Percentiles rank a stretch among this genome's conserved stretches.
phyloP scores from a whole-genome alignment of 2,113 vertebrate genomes.

The Serilophus lunatus region DNA sequence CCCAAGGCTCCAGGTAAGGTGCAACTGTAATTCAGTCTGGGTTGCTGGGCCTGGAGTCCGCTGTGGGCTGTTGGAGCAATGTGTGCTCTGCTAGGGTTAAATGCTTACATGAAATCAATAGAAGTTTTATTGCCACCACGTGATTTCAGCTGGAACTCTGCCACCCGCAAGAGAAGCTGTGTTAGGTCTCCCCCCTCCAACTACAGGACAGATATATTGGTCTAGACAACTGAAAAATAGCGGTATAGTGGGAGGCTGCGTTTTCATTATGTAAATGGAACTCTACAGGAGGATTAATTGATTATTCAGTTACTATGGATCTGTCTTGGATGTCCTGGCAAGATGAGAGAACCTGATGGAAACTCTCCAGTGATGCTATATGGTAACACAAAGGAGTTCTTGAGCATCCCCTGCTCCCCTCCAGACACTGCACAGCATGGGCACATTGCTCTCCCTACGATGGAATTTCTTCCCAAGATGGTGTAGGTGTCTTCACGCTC shows the following conservation, averaged over 20 bases:
- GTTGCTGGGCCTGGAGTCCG: not conserved
- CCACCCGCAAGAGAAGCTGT: constrained; percentile 65
- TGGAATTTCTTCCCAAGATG: not conserved
- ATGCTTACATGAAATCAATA: constrained; percentile 59
- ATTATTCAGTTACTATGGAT: constrained; percentile 74
- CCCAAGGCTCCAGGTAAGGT: not conserved
- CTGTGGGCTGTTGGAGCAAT: constrained; percentile 28
- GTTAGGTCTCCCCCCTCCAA: constrained; percentile 60
- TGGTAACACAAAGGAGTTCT: constrained; percentile 25
- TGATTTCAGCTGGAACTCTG: constrained; percentile 68
- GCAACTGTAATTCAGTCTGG: constrained; percentile 33
- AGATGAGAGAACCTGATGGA: constrained; percentile 64
- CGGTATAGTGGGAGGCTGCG: constrained; percentile 60
- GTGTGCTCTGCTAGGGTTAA: constrained; percentile 47
- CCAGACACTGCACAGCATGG: not conserved
- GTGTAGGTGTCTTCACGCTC: not conserved
- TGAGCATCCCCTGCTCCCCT: not conserved
- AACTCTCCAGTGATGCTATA: constrained; percentile 34
- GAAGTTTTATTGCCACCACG: constrained; percentile 62
- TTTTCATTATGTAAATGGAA: constrained; percentile 82
- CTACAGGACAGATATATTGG: constrained; percentile 74
- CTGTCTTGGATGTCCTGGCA: constrained; percentile 65
- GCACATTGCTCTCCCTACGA: not conserved
- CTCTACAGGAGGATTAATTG: constrained; percentile 75
- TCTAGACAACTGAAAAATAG: constrained; percentile 73